Base-by-base conservation (phyloP, 2,888 invertebrate species). In the Andrena fulva region DNA sequence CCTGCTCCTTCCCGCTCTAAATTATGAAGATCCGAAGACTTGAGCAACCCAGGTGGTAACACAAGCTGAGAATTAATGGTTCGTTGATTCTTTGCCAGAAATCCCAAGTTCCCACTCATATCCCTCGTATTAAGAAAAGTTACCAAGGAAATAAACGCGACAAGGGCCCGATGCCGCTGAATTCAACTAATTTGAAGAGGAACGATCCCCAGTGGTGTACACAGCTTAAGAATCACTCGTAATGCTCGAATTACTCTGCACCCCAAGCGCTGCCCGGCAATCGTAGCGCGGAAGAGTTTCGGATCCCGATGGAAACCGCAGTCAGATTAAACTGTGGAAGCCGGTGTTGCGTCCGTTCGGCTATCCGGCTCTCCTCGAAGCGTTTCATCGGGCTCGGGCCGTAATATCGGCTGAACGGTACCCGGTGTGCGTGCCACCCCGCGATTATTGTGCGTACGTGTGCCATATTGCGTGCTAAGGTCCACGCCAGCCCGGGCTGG, bases 391-490 rank as follows among this genome's bases (percentile, higher is more conserved):
- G 10, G 29, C 31, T 54, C 31, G 33, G 33, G 6, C 67, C 67
- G 31, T 24, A 63, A 59, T 59, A 52, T 72, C 50, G 31, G 35
- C 4, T 12, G 12, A 10, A 27, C 27, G 27, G 42, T 68, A 52
- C 31, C 20, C 20, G 52, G 10, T n/a, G 56, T 77, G 68, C 80
- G 77, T 80, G 80, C 29, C 10, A 71, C 29, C 42, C 62, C 20
- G 78, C 56, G 68, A 64, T 78, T 64, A 81, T 69, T 68, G 71
- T 80, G 80, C 80, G 73, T 78, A 74, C 72, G 66, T 54, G 73
- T 60, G n/a, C 59, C 48, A 42, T 71, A 33, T 77, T 59, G 80
- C 80, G 80, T 77, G 80, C 31, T 31, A 35, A 68, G 77, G 63
- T 80, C 71, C 71, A 71, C 54, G 31, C 60, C 50, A 29, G 59